Base-by-base conservation (phyloP, 1,140 invertebrate genomes). In the Drosophila setifemur region DNA sequence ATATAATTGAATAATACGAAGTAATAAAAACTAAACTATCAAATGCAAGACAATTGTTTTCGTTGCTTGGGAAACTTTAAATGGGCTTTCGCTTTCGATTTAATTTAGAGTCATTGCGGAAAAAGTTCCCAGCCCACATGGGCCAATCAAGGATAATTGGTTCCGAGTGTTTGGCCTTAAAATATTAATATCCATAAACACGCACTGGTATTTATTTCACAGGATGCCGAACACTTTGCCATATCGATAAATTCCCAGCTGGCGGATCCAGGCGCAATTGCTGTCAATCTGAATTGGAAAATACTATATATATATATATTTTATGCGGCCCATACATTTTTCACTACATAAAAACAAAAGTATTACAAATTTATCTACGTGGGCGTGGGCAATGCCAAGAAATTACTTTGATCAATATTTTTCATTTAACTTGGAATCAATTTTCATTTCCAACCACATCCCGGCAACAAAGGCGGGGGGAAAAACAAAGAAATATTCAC, bases 341-440 rank as follows among this genome's bases (percentile, higher is more conserved):
- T 40, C 43, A 64, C 42, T 31, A 31, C 28, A 64, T 66, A 64
- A 66, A 64, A 52, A 64, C 64, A 64, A 52, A 44, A 49, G 31
- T 49, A 49, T 66, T 67, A 67, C 45, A 53, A 67, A 66, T 67
- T 66, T 12, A 44, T 29, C 39, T 68, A 28, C 47, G 60, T 23
- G 28, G 45, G 39, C 53, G 25, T n/a, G n/a, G n/a, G n/a, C n/a
- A 47, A 31, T 29, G 26, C 14, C 18, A 58, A 37, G 33, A 61
- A 61, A 72, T 68, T 76, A 67, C 77, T 81, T 82, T 81, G 58
- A 81, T 82, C 72, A 55, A 82, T 82, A 81, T 76, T 75, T 71
- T 74, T 50, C 48, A 75, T 68, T 72, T 64, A 60, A 58, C 48
- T 72, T 64, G 29, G 37, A 85, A 85, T 85, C 79, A 86, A 85